Percentiles rank a stretch among this genome's conserved stretches.
phyloP scores from a whole-genome alignment of 2,888 invertebrate species.

The Hirtodrosophila confusa region DNA sequence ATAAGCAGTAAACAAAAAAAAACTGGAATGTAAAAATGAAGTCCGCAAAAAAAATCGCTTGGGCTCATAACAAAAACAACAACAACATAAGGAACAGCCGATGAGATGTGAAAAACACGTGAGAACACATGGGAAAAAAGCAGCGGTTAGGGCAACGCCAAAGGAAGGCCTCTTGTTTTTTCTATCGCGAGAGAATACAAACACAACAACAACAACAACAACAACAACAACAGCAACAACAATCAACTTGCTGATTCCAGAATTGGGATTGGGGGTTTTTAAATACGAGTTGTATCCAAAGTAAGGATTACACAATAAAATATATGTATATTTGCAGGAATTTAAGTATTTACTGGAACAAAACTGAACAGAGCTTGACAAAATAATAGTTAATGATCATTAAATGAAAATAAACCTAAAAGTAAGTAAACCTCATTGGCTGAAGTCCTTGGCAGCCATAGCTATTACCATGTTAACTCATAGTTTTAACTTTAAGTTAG shows the following conservation, averaged over 20 bases:
- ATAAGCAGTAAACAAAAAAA: slow-evolving; percentile 72
- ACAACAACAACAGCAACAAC: slow-evolving; percentile 18
- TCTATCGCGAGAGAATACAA: neutral
- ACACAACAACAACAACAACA: neutral
- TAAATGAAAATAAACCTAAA: too few relatives aligned
- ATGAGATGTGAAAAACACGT: slow-evolving; percentile 32
- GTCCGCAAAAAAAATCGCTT: slow-evolving; percentile 52
- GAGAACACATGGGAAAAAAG: slow-evolving; percentile 32
- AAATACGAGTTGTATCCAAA: neutral
- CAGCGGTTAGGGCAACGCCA: neutral
- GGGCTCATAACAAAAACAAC: slow-evolving; percentile 43
- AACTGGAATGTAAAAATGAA: slow-evolving; percentile 29
- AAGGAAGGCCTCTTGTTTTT: slow-evolving; percentile 13
- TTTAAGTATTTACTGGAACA: too few relatives aligned
- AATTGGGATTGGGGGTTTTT: neutral
- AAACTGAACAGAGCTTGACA: too few relatives aligned
- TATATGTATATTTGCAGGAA: too few relatives aligned
- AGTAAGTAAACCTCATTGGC: too few relatives aligned
- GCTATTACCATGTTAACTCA: too few relatives aligned
- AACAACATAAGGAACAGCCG: slow-evolving; percentile 37
- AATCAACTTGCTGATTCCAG: slow-evolving; percentile 14
- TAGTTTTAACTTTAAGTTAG: too few relatives aligned
- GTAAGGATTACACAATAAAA: neutral
- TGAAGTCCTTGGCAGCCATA: too few relatives aligned
- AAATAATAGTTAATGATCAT: too few relatives aligned